Evolutionary conservation across 2,113 vertebrate species (phyloP).

Genomic region (Notothenia coriiceps): DNA sequence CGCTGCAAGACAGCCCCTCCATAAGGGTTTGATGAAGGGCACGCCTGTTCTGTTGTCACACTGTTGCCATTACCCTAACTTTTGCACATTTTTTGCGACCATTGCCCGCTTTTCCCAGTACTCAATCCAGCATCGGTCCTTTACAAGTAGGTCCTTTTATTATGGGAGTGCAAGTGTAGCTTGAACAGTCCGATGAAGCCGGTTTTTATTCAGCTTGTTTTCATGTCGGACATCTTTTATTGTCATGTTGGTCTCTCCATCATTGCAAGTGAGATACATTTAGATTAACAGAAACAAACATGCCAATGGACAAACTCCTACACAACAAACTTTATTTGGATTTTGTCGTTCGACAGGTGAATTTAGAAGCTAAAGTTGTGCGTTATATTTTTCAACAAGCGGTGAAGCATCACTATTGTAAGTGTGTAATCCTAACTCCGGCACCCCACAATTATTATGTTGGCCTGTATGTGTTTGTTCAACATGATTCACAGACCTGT

Average conservation of each 20-base stretch:
- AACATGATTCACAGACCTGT: slow-evolving; percentile 54
- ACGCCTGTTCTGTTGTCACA: not conserved
- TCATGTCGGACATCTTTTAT: not conserved
- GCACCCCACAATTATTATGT: slow-evolving; percentile 61
- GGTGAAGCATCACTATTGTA: slow-evolving; percentile 49
- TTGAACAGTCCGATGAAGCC: no score
- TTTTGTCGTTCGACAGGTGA: slow-evolving; percentile 28
- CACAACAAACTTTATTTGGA: not conserved
- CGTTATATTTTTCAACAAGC: slow-evolving; percentile 33
- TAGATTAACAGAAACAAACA: not conserved
- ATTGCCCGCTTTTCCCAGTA: not conserved
- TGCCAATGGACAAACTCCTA: not conserved
- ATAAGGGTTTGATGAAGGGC: not conserved
- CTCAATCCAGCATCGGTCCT: not conserved
- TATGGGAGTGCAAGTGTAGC: not conserved
- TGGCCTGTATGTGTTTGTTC: slow-evolving; percentile 66
- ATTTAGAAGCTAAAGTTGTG: not conserved
- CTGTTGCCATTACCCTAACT: not conserved
- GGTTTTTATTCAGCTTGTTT: not conserved
- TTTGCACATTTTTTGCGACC: not conserved
- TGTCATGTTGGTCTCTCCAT: not conserved
- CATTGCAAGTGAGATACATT: not conserved
- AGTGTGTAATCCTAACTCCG: slow-evolving; percentile 50
- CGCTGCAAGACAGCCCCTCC: not conserved
- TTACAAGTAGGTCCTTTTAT: not conserved